Base-by-base conservation (phyloP, 2,797 vertebrate species). In the Peromyscus eremicus region DNA sequence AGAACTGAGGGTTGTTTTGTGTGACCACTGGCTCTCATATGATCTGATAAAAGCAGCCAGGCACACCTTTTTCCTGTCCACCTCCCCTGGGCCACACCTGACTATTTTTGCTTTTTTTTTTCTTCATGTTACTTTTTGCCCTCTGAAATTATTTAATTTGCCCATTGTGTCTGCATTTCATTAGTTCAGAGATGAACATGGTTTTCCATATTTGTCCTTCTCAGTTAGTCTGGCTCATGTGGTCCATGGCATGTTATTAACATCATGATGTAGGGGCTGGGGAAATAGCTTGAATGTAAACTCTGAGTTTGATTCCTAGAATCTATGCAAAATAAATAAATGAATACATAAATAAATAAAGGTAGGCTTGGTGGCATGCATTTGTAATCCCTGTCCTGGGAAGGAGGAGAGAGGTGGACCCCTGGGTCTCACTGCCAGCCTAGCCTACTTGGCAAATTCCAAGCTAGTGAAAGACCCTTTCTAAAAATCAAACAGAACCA, bases 191-290 rank as follows among this genome's bases (percentile, higher is more conserved):
- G 86, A 32, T 25, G 10, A 37, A 73, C 9, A 0, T 43, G 14
- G 23, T 66, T 43, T n/a, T 46, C 5, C 0, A 0, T 0, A 7
- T 32, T 25, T 40, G 10, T 7, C 2, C 32, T 79, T 89, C 49
- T 80, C 75, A 55, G 25, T 46, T 19, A 71, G 57, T 13, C 13
- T 17, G 34, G 49, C 2, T 81, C 60, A 60, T 25, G 23, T 0
- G 1, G 43, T 9, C 37, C 46, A 9, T 1, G 6, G 34, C 46
- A 9, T 81, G 9, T 32, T 19, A 1, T n/a, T 8, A 11, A 64
- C 46, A 43, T 37, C 34, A 23, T 0, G 55, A n/a, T 29, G 43
- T 0, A n/a, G 73, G 10, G 32, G 40, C 40, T 64, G 7, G 7
- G 40, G 19, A 77, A 21, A 64, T 19, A 62, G 40, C 40, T n/a